phyloP scores from a whole-genome alignment of 2,888 invertebrate genomes.

The Synanthedon andrenaeformis region DNA sequence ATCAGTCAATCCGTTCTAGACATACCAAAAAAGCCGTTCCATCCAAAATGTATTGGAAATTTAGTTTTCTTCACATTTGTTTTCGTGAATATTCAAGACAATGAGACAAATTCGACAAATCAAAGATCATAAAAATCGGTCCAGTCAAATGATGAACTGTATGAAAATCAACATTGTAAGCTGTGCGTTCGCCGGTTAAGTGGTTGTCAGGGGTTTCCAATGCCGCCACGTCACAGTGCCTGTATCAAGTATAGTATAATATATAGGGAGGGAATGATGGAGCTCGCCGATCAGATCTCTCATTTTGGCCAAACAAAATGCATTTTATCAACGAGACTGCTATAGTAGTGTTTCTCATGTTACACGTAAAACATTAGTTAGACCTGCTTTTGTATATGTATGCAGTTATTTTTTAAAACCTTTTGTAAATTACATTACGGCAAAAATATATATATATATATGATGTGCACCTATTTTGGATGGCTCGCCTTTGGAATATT shows the following conservation, averaged over 20 bases:
- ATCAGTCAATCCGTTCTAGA: too few relatives aligned
- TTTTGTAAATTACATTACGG: constrained; percentile 47
- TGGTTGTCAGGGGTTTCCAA: too few relatives aligned
- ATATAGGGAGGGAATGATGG: constrained; percentile 14
- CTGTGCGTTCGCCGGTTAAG: too few relatives aligned
- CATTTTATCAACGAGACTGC: constrained; percentile 67
- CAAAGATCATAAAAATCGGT: too few relatives aligned
- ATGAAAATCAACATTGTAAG: too few relatives aligned
- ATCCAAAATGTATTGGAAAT: too few relatives aligned
- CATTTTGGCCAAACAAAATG: constrained; percentile 67
- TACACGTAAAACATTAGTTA: constrained; percentile 52
- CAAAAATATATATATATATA: constrained; percentile 45
- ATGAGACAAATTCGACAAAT: too few relatives aligned
- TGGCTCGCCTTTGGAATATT: constrained; percentile 62
- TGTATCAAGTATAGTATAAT: constrained; percentile 38
- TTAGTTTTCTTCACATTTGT: too few relatives aligned
- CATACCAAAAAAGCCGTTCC: too few relatives aligned
- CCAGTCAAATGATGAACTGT: too few relatives aligned
- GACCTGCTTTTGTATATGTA: constrained; percentile 56
- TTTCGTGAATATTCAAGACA: too few relatives aligned
- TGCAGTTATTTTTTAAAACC: constrained; percentile 53
- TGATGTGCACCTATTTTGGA: constrained; percentile 58
- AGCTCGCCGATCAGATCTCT: constrained; percentile 56
- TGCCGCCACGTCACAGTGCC: constrained; percentile 28
- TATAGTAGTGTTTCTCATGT: constrained; percentile 56